Evolutionary conservation across 53 echinoderm and acorn worm genomes (phyloP).

Genomic region (Apostichopus leukothele): DNA sequence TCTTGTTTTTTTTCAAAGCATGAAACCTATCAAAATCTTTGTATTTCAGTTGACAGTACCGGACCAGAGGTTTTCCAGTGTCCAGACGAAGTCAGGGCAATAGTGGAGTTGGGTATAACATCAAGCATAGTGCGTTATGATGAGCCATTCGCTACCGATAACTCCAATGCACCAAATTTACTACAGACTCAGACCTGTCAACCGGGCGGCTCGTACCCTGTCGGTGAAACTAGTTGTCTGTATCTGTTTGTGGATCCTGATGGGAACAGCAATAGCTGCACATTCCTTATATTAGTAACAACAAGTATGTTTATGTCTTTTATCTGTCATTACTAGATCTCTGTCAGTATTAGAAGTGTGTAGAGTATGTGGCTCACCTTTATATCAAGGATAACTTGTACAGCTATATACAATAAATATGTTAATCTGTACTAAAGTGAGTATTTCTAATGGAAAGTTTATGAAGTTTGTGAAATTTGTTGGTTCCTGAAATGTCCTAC

Average conservation of each 20-base stretch:
- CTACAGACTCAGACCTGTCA: conserved; percentile 2
- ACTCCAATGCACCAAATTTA: background rate
- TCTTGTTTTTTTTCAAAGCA: no score
- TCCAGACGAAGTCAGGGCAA: background rate
- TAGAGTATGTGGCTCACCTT: no score
- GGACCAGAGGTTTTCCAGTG: conserved; percentile 3
- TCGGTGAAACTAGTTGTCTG: conserved; percentile 27
- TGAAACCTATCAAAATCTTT: background rate
- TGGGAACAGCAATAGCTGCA: conserved; percentile 13
- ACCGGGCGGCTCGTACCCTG: conserved; percentile 7
- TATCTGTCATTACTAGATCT: background rate
- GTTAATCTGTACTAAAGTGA: no score
- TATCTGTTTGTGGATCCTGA: conserved; percentile 25
- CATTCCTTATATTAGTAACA: conserved; percentile 1
- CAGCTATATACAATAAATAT: no score
- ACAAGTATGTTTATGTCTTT: conserved; percentile 11
- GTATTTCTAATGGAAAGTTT: no score
- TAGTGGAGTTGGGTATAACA: conserved; percentile 28
- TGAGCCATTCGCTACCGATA: conserved; percentile 23
- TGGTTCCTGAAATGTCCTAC: no score
- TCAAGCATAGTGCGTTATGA: conserved; percentile 25
- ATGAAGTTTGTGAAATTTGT: no score
- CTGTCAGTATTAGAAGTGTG: background rate
- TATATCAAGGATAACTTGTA: no score
- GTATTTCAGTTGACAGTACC: conserved; percentile 26